A percentile compares a stretch with the other conserved stretches of the same genome.
Conservation (phyloP, 1,140 invertebrate species). For the Gonioctena quinquepunctata region DNA sequence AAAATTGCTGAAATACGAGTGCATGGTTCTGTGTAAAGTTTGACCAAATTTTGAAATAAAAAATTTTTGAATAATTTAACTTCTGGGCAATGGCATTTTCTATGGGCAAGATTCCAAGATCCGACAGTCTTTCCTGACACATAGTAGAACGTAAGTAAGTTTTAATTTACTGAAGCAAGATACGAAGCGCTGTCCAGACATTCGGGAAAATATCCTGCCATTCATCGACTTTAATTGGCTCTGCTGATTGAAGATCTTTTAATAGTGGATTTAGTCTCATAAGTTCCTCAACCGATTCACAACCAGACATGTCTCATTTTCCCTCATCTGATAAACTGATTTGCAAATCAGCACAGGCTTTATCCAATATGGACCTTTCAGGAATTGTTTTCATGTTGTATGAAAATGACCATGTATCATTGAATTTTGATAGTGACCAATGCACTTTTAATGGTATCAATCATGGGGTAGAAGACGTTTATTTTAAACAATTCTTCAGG, state of each 20-base stretch:
- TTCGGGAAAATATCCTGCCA: neutral
- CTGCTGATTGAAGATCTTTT: neutral
- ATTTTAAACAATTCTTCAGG: neutral
- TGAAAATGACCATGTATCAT: neutral
- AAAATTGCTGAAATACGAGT: too few relatives aligned
- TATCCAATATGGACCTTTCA: neutral
- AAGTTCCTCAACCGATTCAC: neutral
- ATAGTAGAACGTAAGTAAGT: too few relatives aligned
- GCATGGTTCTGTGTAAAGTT: too few relatives aligned
- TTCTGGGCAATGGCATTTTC: neutral
- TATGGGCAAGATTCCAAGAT: neutral
- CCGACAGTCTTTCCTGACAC: neutral
- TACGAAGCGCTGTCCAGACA: neutral
- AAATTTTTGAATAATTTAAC: neutral
- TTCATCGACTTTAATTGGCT: neutral
- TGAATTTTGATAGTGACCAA: neutral
- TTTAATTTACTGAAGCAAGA: neutral
- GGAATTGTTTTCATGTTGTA: neutral
- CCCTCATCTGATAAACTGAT: neutral
- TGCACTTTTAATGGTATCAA: neutral
- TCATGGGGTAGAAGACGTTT: neutral
- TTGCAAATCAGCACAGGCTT: neutral
- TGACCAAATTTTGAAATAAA: too few relatives aligned
- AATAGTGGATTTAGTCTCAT: neutral
- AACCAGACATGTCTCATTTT: neutral